Conservation (phyloP, 2,888 invertebrate species). For the Calliphora vomitoria region DNA sequence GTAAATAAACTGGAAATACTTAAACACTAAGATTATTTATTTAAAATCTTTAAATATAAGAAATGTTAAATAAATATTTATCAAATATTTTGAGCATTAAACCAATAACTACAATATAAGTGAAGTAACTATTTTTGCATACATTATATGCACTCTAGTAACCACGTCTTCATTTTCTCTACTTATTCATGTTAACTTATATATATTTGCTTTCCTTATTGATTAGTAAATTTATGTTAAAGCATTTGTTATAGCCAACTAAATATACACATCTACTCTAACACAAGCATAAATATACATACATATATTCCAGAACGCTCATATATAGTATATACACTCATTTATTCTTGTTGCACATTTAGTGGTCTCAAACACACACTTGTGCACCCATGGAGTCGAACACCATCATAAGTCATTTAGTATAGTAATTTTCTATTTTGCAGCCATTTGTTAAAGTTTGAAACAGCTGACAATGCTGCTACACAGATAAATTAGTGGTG, state of each 20-base stretch:
- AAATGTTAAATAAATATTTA: too few species aligned
- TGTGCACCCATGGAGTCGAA: not conserved
- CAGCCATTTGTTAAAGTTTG: slow-evolving; percentile 69
- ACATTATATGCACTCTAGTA: slow-evolving; percentile 25
- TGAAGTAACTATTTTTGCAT: not conserved
- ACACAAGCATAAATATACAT: not conserved
- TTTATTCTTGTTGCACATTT: slow-evolving; percentile 51
- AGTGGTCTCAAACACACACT: slow-evolving; percentile 47
- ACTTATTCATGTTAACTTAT: slow-evolving; percentile 42
- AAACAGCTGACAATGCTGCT: slow-evolving; percentile 73
- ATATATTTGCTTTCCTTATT: slow-evolving; percentile 44
- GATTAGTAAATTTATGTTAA: slow-evolving; percentile 63
- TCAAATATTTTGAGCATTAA: too few species aligned
- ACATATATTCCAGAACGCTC: not conserved
- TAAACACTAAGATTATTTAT: too few species aligned
- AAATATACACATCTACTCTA: not conserved
- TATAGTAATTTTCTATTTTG: slow-evolving; percentile 71
- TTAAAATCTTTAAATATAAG: not conserved
- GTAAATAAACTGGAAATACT: too few species aligned
- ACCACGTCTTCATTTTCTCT: slow-evolving; percentile 38
- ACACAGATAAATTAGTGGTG: slow-evolving; percentile 73
- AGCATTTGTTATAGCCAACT: slow-evolving; percentile 60
- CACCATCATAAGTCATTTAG: slow-evolving; percentile 70
- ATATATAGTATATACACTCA: not conserved
- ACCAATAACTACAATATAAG: not conserved